A percentile compares a stretch with the other conserved stretches of the same genome.
Conservation (phyloP, 2,113 vertebrate genomes). For the Nycticorax nycticorax region DNA sequence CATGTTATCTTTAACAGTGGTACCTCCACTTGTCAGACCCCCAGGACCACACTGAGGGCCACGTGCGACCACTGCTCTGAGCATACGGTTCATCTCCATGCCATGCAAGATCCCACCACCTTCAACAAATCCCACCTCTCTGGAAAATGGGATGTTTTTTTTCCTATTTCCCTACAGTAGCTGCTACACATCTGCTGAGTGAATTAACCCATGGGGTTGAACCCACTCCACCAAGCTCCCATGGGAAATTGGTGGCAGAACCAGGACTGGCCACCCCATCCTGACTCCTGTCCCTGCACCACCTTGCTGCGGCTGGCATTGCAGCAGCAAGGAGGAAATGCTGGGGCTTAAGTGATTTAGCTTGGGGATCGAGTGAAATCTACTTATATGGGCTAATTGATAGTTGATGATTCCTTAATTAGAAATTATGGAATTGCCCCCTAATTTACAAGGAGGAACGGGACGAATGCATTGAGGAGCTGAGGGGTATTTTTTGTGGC, state of each 20-base stretch:
- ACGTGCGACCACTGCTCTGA: neutral
- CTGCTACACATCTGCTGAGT: neutral
- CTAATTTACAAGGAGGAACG: neutral
- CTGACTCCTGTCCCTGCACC: accelerated
- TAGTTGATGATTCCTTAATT: neutral
- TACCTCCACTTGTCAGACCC: neutral
- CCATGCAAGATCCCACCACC: neutral
- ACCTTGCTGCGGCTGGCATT: accelerated
- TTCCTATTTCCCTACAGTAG: neutral
- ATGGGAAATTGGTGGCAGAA: accelerated
- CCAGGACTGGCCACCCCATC: accelerated
- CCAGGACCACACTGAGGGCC: neutral
- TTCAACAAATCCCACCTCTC: neutral
- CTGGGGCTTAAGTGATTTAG: conserved; percentile 34
- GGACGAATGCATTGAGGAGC: neutral
- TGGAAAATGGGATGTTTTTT: neutral
- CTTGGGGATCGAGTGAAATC: neutral
- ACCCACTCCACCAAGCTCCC: neutral
- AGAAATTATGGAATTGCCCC: neutral
- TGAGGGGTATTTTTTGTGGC: neutral
- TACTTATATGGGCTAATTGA: neutral
- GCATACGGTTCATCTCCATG: neutral
- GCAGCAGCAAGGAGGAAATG: neutral
- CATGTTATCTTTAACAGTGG: accelerated
- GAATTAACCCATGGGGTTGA: neutral